Evolutionary conservation across 1,140 invertebrate species (phyloP), one percentile per base, ranked within the genome.

Genomic region (Drosophila baimaii): DNA sequence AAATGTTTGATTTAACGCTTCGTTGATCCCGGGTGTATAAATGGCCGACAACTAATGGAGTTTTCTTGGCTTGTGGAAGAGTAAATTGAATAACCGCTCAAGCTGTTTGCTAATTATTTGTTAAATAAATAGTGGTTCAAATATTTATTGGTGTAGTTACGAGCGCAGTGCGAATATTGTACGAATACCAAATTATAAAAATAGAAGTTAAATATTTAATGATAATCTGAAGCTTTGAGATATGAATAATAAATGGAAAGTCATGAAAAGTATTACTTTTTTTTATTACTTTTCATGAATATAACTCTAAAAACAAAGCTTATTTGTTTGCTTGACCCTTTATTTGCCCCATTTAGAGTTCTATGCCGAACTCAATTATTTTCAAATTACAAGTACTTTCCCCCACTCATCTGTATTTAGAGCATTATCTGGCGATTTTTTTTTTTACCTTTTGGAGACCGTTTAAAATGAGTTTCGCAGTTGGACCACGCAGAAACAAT

Each of bases 1-100:
- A 71, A 82, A 72, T 84, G 41, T 84, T 85, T 80, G 73, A 71
- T 80, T 86, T 79, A 73, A 80, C 71, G 78, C 65, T 76, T 79
- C 57, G 71, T 65, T 79, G 68, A 71, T 58, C 52, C 15, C 51
- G 9, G 23, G 44, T 39, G 27, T 65, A 19, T 68, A 70, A 71
- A 71, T 70, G 43, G 49, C 33, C 17, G 10, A 23, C 52, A 19
- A 71, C 71, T 78, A 46, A 71, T 57, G 57, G 19, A 52, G 51
- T 49, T 68, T 52, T 52, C 52, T 43, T 47, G 29, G 39, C 35
- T 17, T 19, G 12, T 31, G 35, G 21, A 35, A 46, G 66, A 37
- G 39, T 47, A 63, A 52, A 65, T 69, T 68, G 31, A 37, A 69
- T 70, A 69, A 33, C 25, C 47, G n/a, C 23, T 35, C 27, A 17